Conservation (phyloP, 2,797 vertebrate species). For the Choloepus didactylus region DNA sequence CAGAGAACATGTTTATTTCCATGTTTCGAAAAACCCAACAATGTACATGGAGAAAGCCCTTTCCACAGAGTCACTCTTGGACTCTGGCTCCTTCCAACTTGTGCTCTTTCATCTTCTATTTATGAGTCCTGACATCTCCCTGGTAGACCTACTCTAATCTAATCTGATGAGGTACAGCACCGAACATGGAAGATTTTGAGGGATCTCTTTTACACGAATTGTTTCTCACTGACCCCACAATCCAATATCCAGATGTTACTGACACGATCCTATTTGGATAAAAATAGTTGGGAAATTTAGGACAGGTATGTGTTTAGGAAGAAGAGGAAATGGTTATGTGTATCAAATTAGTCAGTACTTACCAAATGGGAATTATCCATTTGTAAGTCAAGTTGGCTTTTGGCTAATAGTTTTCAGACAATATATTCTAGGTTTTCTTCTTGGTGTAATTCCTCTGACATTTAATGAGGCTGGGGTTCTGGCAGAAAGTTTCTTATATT, state of each 20-base stretch:
- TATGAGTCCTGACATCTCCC: not conserved
- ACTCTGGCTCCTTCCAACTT: not conserved
- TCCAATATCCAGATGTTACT: not conserved
- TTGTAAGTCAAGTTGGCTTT: not conserved
- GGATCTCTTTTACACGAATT: not conserved
- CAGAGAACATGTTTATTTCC: not conserved
- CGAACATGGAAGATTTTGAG: not conserved
- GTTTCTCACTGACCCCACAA: not conserved
- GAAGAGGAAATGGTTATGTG: not conserved
- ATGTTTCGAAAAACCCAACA: not conserved
- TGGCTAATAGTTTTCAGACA: conserved; percentile 17
- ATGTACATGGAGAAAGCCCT: not conserved
- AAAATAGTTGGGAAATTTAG: not conserved
- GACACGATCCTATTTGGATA: not conserved
- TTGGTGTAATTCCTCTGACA: conserved; percentile 19
- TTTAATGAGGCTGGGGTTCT: conserved; percentile 44
- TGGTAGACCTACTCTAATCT: not conserved
- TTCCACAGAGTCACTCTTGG: not conserved
- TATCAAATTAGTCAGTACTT: not conserved
- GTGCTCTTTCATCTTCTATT: not conserved
- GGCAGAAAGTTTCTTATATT: conserved; percentile 45
- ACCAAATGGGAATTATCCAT: not conserved
- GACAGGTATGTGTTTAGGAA: not conserved
- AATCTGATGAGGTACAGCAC: not conserved
- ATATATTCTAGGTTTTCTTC: conserved; percentile 20